Base-by-base conservation (phyloP, 2,888 invertebrate species). In the Ormyrus labotus region DNA sequence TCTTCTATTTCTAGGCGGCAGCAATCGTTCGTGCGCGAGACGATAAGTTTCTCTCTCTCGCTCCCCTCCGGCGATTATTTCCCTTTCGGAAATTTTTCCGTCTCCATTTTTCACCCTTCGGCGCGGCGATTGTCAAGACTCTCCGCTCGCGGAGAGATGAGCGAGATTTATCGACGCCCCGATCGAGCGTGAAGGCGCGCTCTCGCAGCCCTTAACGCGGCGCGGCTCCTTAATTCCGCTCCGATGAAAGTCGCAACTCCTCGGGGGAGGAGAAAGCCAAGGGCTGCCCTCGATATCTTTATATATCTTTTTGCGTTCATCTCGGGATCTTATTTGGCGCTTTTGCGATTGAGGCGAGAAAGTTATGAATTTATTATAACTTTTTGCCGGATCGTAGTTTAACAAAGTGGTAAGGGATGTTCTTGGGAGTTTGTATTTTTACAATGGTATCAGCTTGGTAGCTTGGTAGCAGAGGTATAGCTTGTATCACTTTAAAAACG, bases 171-270 rank as follows among this genome's bases (percentile, higher is more conserved):
- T 84, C 83, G 81, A 73, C 19, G 65, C 81, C 82, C 78, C 78
- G 84, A 79, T 80, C 83, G 82, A 79, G 76, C 82, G 83, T 83
- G 85, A 85, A 84, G 84, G 85, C 81, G 83, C 83, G 83, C 83
- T 83, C 68, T 72, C 61, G 81, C 65, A 76, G 70, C 82, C 78
- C 81, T 79, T 65, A 67, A 53, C 57, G 19, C 53, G 19, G 19
- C 1, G 13, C 47, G 82, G 61, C 81, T 84, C 84, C 84, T 87
- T 87, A 87, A 87, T 87, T 86, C 86, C 84, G 81, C 83, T 82
- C 81, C 73, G 45, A 60, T 78, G 78, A 80, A 82, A 67, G n/a
- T 19, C 69, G 72, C 81, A 76, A 65, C 82, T 79, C 83, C 76
- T 77, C 9, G 13, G 57, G 69, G 84, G n/a, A n/a, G 81, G 76